Evolutionary conservation across 2,888 invertebrate genomes (phyloP), one percentile per base, ranked within the genome.

Genomic region (Cephus runcator): DNA sequence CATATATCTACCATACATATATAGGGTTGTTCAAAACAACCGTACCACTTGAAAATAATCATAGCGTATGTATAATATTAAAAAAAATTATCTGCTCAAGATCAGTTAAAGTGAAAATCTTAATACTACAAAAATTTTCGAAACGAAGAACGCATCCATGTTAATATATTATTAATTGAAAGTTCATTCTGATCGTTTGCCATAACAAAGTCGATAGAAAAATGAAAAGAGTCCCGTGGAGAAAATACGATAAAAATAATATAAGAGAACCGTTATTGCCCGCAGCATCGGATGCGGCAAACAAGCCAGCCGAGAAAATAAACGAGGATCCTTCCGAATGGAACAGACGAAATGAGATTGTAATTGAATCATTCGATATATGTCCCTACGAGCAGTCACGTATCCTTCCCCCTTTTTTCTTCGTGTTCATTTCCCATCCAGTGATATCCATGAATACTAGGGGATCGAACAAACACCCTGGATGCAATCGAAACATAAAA

Each of bases 281-380:
- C 75, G 69, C 69, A 80, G 80, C 78, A 35, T 78, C 78, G 73
- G 69, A 81, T 76, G 73, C 78, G 74, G 79, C 79, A 78, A 81
- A 78, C 79, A 79, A 81, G 73, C 78, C 77, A 76, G 73, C 75
- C 76, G 81, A 81, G 79, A 75, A 82, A 79, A 79, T 75, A 69
- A 71, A 34, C 33, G 73, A 75, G 69, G 40, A 78, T 79, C 76
- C 74, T 77, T 74, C 73, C 73, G 77, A 69, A 73, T 73, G 76
- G 73, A 79, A 79, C 80, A 33, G 73, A 56, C 78, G 68, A 76
- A 82, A 83, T 82, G 81, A 78, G 77, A 80, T 82, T 81, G 77
- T 81, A 81, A 83, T 82, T 71, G 76, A 79, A 83, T 83, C 75
- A 79, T 73, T 78, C 73, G 78, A 77, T 79, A 77, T 68, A 79